phyloP scores from a whole-genome alignment of 2,888 invertebrate species.

The Orthonychiurus folsomi region DNA sequence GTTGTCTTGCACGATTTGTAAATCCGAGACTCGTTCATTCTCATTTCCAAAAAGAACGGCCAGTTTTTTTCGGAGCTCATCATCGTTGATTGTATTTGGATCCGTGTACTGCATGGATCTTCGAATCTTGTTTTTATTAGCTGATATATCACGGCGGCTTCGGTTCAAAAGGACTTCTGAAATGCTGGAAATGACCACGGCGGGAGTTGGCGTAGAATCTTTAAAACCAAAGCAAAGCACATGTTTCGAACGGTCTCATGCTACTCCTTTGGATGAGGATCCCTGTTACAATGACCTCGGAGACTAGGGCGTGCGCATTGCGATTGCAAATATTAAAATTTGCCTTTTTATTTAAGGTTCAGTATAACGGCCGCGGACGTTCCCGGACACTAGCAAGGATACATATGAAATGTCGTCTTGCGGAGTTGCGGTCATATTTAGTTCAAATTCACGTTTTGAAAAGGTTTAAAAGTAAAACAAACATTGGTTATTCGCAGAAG shows the following conservation, averaged over 20 bases:
- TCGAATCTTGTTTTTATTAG: no score
- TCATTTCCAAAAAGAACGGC: background rate
- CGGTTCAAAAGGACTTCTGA: no score
- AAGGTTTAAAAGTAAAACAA: no score
- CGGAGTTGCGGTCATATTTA: no score
- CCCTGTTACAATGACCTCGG: background rate
- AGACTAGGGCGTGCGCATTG: no score
- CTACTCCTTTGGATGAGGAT: background rate
- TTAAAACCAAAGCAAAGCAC: background rate
- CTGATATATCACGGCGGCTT: no score
- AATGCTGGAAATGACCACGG: no score
- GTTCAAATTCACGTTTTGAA: no score
- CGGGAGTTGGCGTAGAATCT: background rate
- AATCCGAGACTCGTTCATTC: background rate
- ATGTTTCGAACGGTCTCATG: background rate
- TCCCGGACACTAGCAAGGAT: no score
- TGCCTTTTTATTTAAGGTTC: background rate
- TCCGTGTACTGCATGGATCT: background rate
- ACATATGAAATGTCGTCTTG: background rate
- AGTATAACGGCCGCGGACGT: constrained; percentile 11
- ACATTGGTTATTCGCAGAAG: no score
- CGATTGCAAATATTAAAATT: no score
- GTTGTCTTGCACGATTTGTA: constrained; percentile 7
- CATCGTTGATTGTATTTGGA: background rate
- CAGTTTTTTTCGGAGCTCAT: background rate